Base-by-base conservation (phyloP, 2,888 invertebrate genomes). In the Nemoura dubitans region DNA sequence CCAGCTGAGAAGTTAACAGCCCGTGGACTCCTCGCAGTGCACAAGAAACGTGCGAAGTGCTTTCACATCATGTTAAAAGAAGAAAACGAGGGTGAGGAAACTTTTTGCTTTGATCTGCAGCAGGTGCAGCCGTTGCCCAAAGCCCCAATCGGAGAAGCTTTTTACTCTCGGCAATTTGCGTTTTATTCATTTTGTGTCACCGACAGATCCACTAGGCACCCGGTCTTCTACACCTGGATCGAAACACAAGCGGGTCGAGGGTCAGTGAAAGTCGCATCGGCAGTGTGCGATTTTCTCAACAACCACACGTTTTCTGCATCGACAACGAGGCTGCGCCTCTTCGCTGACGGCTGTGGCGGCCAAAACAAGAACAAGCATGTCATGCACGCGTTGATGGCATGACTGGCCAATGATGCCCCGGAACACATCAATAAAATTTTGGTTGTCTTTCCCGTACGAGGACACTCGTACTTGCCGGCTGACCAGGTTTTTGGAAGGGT, bases 391-490 rank as follows among this genome's bases (percentile, higher is more conserved):
- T 36, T 85, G 27, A 25, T 29, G 25, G 30, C 78, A 30, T 85
- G 85, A 26, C 76, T 85, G 28, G 30, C 30, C 78, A 14, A 28
- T 29, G 78, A 28, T 85, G 85, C 85, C 28, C 85, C 76, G 29
- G 30, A 85, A 29, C 42, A 42, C 14, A 59, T 85, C 5, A 28
- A 28, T n/a, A 25, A 85, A 76, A 76, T 85, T 77, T 14, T 29
- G 27, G 25, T 85, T n/a, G n/a, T n/a, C n/a, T n/a, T n/a, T n/a
- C n/a, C n/a, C n/a, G n/a, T n/a, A n/a, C n/a, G n/a, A n/a, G 28
- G 78, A 27, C 85, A 85, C 26, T 77, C 85, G n/a, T 85, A 85
- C 36, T 78, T 85, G n/a, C 85, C 78, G 28, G 85, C 85, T 14
- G 78, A 85, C 36, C 78, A 42, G 21, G 78, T 85, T 27, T 85